phyloP scores from a whole-genome alignment of 1,140 invertebrate genomes.

The Vollenhovia emeryi region DNA sequence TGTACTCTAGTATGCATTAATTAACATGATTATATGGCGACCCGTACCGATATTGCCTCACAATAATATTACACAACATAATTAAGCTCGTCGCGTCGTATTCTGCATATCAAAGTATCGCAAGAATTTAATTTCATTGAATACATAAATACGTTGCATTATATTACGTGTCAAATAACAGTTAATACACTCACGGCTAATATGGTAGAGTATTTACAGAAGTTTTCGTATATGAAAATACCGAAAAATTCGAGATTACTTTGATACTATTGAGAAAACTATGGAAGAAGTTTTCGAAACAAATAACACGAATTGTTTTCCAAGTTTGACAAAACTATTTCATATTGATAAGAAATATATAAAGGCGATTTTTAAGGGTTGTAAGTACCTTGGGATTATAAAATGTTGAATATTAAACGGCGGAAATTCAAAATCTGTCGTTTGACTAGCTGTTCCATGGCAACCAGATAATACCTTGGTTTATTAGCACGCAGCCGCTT shows the following conservation, averaged over 20 bases:
- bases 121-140: not conserved
- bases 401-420: not conserved
- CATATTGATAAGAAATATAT: not conserved
- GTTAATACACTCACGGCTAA: not conserved
- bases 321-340: not conserved
- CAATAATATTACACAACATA: not conserved
- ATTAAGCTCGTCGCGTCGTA: constrained; percentile 4
- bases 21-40: constrained; percentile 37
- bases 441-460: not conserved
- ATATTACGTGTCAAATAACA: not conserved
- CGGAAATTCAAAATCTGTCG: not conserved
- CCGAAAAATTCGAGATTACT: not conserved
- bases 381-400: not conserved
- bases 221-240: not conserved
- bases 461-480: not conserved
- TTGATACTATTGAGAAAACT: not conserved
- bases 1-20: constrained; percentile 46
- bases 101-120: not conserved
- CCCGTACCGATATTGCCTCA: not conserved
- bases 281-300: not conserved
- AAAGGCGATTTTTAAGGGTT: not conserved
- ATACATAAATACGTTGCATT: not conserved
- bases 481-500: not conserved
- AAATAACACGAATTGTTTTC: not conserved
- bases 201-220: not conserved